Evolutionary conservation across 2,888 invertebrate species (phyloP), one percentile per base, ranked within the genome.

Genomic region (Cancer borealis): DNA sequence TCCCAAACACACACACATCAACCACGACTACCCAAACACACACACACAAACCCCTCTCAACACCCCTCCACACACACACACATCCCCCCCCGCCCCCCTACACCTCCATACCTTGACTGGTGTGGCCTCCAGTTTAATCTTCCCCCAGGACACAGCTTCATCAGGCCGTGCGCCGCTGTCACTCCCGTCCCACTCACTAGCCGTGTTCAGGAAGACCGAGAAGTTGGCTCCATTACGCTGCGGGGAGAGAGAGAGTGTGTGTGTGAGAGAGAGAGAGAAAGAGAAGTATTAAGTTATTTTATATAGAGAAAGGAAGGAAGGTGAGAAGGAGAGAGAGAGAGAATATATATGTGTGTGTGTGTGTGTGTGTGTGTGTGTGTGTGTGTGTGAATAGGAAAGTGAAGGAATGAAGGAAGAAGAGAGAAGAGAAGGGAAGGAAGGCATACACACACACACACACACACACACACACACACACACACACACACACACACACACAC

Each of bases 121-220:
- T 47, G 97, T 97, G 0, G 99, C 98, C 95, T 98, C 98, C 96
- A 98, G 97, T 96, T 98, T 98, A 95, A 99, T 99, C 97, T 99
- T 99, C 0, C 99, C 99, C 99, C 99, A 99, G 3, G 99, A 99
- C 0, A 99, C 97, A 0, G 99, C 99, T 97, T 99, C 99, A 97
- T 99, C 99, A 0, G 99, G 99, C 94, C 98, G 97, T 0, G 99
- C 99, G 0, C 99, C 99, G 60, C 99, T 98, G 96, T 99, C 99
- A 96, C 99, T 99, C 0, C 99, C 99, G 97, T 99, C 99, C 97
- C 98, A 99, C 97, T 99, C 99, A 54, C 98, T 98, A 0, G 98
- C 98, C 0, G 99, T 99, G 96, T 99, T 99, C 17, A 99, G 97
- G 96, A 98, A 99, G 0, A 99, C 99, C 0, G 99, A 97, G 97